Evolutionary conservation across 2,113 vertebrate genomes (phyloP).

Genomic region (Odocoileus virginianus): DNA sequence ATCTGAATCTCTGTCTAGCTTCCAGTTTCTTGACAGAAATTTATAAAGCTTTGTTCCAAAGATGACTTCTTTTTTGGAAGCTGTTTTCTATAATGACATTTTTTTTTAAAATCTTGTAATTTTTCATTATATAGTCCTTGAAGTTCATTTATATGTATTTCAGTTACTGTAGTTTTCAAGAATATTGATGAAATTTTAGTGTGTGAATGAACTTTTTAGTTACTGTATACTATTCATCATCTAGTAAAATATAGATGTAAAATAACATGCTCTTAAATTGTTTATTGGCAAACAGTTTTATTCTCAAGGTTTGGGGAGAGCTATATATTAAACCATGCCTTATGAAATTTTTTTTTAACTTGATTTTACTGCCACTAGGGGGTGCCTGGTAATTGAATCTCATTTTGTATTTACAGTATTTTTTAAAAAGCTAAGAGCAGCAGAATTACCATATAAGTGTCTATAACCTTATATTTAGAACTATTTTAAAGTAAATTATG

Average conservation of each 20-base stretch:
- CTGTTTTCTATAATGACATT: neutral
- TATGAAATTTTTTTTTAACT: neutral
- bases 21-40: neutral
- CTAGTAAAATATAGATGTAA: conserved; percentile 23
- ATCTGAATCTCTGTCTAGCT: neutral
- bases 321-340: neutral
- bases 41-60: neutral
- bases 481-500: conserved; percentile 41
- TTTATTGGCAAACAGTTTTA: neutral
- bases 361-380: conserved; percentile 67
- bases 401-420: conserved; percentile 19
- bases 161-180: conserved; percentile 5
- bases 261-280: conserved; percentile 15
- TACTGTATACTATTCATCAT: neutral
- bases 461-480: neutral
- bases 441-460: neutral
- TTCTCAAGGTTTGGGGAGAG: conserved; percentile 11
- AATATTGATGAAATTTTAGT: conserved; percentile 4
- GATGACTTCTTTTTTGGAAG: neutral
- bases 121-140: neutral
- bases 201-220: neutral
- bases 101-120: neutral
- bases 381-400: conserved; percentile 66
- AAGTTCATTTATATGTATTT: neutral
- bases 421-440: neutral